Conservation (phyloP, 2,888 invertebrate species). For the Scaptomyza caliginosa region DNA sequence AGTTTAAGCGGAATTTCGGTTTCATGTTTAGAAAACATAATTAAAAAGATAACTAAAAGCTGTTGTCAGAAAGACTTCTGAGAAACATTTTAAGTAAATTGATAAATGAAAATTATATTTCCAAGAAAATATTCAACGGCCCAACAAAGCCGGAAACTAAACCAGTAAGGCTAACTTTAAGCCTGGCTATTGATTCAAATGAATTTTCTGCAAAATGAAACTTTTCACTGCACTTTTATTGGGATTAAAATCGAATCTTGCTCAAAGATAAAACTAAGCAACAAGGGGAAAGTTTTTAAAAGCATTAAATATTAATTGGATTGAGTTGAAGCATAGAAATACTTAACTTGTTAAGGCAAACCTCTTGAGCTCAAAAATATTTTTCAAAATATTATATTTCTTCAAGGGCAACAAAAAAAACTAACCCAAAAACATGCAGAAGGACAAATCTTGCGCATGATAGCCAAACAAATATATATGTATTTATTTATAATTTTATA, state of each 20-base stretch:
- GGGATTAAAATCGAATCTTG: not conserved
- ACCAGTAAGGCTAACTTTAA: not conserved
- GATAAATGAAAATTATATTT: not conserved
- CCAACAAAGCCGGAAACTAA: not conserved
- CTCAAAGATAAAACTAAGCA: no score
- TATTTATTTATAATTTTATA: not conserved
- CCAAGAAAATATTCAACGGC: not conserved
- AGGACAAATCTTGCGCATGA: slow-evolving; percentile 29
- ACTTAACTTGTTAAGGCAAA: no score
- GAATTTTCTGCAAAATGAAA: not conserved
- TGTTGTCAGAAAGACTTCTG: no score
- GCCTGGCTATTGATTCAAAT: not conserved
- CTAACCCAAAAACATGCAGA: slow-evolving; percentile 25
- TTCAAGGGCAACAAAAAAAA: slow-evolving; percentile 35
- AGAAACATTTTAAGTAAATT: no score
- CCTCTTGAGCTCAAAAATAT: no score
- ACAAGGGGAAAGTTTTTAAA: no score
- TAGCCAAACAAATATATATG: slow-evolving; percentile 31
- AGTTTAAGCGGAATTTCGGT: no score
- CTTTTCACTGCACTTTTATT: not conserved
- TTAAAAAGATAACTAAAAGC: no score
- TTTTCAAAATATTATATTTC: slow-evolving; percentile 15
- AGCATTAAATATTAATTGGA: no score
- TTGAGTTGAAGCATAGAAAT: no score
- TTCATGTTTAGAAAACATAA: no score